phyloP scores from a whole-genome alignment of 2,113 vertebrate genomes.

The Trinectes maculatus region DNA sequence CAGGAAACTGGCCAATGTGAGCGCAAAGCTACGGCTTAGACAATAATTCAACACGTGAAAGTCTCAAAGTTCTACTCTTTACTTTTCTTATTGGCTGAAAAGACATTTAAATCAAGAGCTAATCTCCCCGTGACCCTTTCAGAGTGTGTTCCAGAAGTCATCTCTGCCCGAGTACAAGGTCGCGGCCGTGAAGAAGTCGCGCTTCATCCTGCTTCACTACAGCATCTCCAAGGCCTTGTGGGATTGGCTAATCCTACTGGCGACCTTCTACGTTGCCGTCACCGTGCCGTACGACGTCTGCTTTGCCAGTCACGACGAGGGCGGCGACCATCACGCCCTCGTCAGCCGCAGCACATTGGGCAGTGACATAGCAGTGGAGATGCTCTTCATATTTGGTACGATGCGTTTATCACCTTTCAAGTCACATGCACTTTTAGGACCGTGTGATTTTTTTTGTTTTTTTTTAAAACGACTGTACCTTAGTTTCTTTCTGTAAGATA shows the following conservation, averaged over 20 bases:
- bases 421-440: not conserved
- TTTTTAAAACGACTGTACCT: no score
- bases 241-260: slow-evolving; percentile 96
- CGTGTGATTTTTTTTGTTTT: no score
- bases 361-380: slow-evolving; percentile 94
- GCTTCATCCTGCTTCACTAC: slow-evolving; percentile 96
- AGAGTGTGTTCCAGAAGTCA: slow-evolving; percentile 91
- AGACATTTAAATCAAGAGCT: no score
- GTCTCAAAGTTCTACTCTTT: no score
- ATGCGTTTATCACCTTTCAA: not conserved
- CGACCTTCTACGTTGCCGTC: slow-evolving; percentile 95
- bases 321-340: slow-evolving; percentile 78
- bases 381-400: slow-evolving; percentile 96
- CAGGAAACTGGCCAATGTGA: slow-evolving; percentile 87
- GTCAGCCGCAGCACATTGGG: slow-evolving; percentile 88
- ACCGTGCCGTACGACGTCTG: slow-evolving; percentile 96
- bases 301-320: slow-evolving; percentile 87
- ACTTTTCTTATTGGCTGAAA: no score
- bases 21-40: slow-evolving; percentile 43
- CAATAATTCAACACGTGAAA: no score
- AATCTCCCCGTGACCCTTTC: slow-evolving; percentile 12
- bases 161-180: slow-evolving; percentile 96
- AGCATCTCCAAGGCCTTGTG: slow-evolving; percentile 95
- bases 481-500: not conserved
- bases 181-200: slow-evolving; percentile 91